Evolutionary conservation across 2,888 invertebrate genomes (phyloP).

Genomic region (Drymonia ruficornis): DNA sequence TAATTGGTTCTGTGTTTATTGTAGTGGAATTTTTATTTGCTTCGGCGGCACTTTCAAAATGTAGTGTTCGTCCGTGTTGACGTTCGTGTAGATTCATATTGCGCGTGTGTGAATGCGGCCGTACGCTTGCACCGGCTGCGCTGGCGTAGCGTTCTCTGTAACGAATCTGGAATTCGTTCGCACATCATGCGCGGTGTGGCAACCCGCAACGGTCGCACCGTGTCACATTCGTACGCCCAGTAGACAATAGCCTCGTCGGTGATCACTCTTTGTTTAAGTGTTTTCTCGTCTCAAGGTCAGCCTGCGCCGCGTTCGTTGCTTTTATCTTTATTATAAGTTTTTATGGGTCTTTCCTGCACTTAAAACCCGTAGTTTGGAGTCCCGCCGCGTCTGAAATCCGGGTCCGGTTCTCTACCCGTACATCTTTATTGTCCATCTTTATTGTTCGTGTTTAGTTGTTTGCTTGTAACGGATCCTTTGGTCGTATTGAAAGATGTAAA

Average conservation of each 20-base stretch:
- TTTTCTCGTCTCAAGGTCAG: conserved; percentile 68
- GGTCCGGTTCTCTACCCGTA: conserved; percentile 15
- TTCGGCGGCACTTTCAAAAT: conserved; percentile 45
- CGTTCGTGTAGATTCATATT: conserved; percentile 34
- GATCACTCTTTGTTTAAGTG: conserved; percentile 64
- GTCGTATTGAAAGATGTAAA: conserved; percentile 34
- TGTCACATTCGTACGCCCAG: conserved; percentile 49
- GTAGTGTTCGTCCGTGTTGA: conserved; percentile 27
- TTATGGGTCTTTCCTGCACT: conserved; percentile 28
- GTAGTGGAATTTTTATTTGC: conserved; percentile 44
- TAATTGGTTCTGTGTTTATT: conserved; percentile 62
- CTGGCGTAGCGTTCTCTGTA: conserved; percentile 49
- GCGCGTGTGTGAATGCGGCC: conserved; percentile 35
- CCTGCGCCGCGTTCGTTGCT: conserved; percentile 32
- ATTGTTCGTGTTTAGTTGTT: conserved; percentile 23
- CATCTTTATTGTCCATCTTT: conserved; percentile 28
- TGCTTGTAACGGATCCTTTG: conserved; percentile 29
- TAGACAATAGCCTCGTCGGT: conserved; percentile 50
- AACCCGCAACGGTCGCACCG: conserved; percentile 29
- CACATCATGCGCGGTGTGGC: conserved; percentile 55
- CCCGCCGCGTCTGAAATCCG: conserved; percentile 22
- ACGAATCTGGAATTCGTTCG: conserved; percentile 76
- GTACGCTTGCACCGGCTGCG: conserved; percentile 32
- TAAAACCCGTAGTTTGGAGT: conserved; percentile 20
- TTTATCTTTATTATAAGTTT: conserved; percentile 33